A percentile compares a stretch with the other conserved stretches of the same genome.
Evolutionary conservation across 2,888 invertebrate species (phyloP).

Genomic region (Julus scanicus): DNA sequence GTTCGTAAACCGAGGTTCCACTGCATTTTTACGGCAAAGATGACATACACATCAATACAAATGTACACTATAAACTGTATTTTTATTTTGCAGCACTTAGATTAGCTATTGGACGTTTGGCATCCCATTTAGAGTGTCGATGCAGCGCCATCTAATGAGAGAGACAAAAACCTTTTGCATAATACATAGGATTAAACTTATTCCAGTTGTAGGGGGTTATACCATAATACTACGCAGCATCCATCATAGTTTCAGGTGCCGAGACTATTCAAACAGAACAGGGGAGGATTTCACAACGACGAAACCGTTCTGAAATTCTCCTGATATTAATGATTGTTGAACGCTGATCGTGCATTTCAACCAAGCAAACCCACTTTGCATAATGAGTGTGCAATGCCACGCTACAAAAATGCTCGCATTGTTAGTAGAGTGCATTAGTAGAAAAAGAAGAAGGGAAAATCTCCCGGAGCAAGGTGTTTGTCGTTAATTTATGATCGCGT

Average conservation of each 20-base stretch:
- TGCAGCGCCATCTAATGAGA: not conserved
- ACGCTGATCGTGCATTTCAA: conserved; percentile 28
- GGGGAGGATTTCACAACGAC: not conserved
- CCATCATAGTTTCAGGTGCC: not conserved
- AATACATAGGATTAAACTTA: not conserved
- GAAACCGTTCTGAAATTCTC: not conserved
- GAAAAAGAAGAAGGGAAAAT: not conserved
- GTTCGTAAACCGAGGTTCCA: too few relatives aligned
- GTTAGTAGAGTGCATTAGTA: not conserved
- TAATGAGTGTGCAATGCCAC: conserved; percentile 5
- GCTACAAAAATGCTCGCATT: conserved; percentile 14
- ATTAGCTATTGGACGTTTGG: too few relatives aligned
- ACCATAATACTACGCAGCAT: not conserved
- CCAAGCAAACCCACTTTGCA: not conserved
- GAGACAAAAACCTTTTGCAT: not conserved
- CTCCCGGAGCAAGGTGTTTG: conserved; percentile 43
- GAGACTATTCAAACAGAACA: not conserved
- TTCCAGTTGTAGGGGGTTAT: not conserved
- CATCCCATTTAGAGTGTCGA: too few relatives aligned
- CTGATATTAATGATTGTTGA: conserved; percentile 24
- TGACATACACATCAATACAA: too few relatives aligned
- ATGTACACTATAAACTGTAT: too few relatives aligned
- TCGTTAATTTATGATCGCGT: conserved; percentile 40
- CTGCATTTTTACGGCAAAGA: too few relatives aligned
- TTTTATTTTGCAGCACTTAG: too few relatives aligned